Evolutionary conservation across 2,797 vertebrate genomes (phyloP), one percentile per base, ranked within the genome.

Genomic region (Acrossocheilus fasciatus): DNA sequence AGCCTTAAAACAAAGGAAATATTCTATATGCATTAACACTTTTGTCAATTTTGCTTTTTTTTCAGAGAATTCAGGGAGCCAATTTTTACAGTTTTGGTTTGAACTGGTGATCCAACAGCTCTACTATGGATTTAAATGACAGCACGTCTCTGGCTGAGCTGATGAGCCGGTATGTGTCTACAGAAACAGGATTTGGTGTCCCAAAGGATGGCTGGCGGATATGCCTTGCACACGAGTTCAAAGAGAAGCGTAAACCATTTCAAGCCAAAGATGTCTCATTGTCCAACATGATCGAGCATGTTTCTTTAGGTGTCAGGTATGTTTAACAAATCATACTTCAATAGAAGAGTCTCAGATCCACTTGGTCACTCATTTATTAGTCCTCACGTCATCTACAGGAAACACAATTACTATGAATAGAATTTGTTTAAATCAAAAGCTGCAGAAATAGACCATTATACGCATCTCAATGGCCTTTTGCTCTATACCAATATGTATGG

Each of bases 191-290:
- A 34, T 93, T 92, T 20, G 92, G 92, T 1, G 96, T 99, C 14
- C 96, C 97, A 6, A 83, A 87, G n/a, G 96, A 96, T 47, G 98
- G 98, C 0, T 99, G 98, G 98, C 93, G 98, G 8, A 97, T 98
- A 89, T 99, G 98, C 89, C 91, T 99, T 90, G 97, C 97, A 0
- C 97, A 98, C 1, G 96, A 98, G 90, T 99, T 98, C 92, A 94
- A 95, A 89, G 97, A 99, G 94, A 97, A 96, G 93, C 95, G 98
- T 83, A 97, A 97, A 88, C 98, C 98, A 1, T 97, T 97, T 88
- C 94, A 97, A 34, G 96, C 97, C 6, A 95, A 93, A 81, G 95
- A 99, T 41, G 92, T 99, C 77, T 96, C 97, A 0, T 86, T 97
- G 66, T 94, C 95, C 69, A 95, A 98, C 64, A 64, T 96, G 83